phyloP scores from a whole-genome alignment of 2,113 vertebrate genomes.

The Phodopus roborovskii region DNA sequence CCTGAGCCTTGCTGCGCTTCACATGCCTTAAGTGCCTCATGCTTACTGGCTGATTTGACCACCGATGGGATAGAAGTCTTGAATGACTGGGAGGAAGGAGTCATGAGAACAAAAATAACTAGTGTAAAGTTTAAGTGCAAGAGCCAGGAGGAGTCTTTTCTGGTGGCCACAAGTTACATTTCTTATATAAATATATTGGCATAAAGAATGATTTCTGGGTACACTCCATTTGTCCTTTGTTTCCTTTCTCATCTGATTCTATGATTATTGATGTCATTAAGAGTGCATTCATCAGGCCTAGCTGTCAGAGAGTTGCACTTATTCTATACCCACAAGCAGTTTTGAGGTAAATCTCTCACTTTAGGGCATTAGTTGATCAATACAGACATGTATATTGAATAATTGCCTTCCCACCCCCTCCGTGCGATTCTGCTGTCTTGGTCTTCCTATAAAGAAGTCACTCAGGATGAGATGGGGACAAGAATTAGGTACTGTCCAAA shows the following conservation, averaged over 20 bases:
- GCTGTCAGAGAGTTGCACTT: slow-evolving; percentile 76
- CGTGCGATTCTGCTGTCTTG: neutral
- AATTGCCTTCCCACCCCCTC: slow-evolving; percentile 49
- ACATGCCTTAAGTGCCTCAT: neutral
- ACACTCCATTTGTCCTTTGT: slow-evolving; percentile 78
- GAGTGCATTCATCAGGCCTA: slow-evolving; percentile 72
- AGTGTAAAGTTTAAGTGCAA: slow-evolving; percentile 31
- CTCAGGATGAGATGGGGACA: neutral
- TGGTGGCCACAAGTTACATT: slow-evolving; percentile 55
- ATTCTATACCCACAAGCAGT: slow-evolving; percentile 76
- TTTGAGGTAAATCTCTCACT: slow-evolving; percentile 80
- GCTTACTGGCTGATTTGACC: neutral
- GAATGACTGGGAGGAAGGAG: slow-evolving; percentile 13
- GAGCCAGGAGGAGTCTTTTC: slow-evolving; percentile 27
- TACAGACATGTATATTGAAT: slow-evolving; percentile 63
- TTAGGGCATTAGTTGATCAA: slow-evolving; percentile 82
- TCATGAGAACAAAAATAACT: neutral
- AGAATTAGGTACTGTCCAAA: neutral
- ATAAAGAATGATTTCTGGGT: slow-evolving; percentile 78
- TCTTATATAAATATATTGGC: slow-evolving; percentile 63
- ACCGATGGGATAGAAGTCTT: neutral
- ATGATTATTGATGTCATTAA: slow-evolving; percentile 80
- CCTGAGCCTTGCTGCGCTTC: neutral
- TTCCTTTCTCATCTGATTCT: slow-evolving; percentile 71
- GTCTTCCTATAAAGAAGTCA: neutral